phyloP scores from a whole-genome alignment of 2,888 invertebrate species.

The Heliconius ethilla region DNA sequence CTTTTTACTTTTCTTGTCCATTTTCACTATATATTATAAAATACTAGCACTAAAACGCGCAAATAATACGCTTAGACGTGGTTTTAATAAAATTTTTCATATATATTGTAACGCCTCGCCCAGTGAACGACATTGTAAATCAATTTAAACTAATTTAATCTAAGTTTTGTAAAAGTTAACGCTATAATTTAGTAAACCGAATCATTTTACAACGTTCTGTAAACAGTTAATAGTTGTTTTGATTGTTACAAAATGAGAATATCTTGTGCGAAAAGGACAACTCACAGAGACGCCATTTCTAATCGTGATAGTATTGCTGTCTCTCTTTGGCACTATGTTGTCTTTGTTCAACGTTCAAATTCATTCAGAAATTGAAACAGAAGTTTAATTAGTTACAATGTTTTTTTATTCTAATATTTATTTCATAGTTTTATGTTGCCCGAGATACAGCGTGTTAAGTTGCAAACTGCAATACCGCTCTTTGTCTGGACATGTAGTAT shows the following conservation, averaged over 20 bases:
- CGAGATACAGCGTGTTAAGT: background rate
- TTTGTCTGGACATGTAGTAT: background rate
- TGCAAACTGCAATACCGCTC: background rate
- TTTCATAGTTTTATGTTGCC: background rate
- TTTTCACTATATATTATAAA: conserved; percentile 61
- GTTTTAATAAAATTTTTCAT: conserved; percentile 47
- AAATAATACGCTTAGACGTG: conserved; percentile 46
- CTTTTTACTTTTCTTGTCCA: conserved; percentile 81
- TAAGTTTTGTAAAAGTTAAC: conserved; percentile 36
- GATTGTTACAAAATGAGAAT: conserved; percentile 52
- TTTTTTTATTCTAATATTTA: background rate
- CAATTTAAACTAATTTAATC: conserved; percentile 26
- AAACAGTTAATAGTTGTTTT: conserved; percentile 52
- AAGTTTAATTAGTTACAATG: background rate
- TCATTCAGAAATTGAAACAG: conserved; percentile 28
- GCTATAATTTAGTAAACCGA: conserved; percentile 36
- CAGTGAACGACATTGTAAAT: conserved; percentile 58
- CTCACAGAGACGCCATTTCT: conserved; percentile 78
- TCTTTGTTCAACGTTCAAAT: conserved; percentile 25
- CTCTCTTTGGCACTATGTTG: conserved; percentile 28
- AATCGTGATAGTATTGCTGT: conserved; percentile 38
- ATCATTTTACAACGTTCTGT: conserved; percentile 45
- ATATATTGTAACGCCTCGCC: conserved; percentile 58
- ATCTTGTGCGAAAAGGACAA: conserved; percentile 74
- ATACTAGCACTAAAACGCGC: conserved; percentile 51